Conservation (phyloP, 1,140 invertebrate species). For the Ooceraea biroi region DNA sequence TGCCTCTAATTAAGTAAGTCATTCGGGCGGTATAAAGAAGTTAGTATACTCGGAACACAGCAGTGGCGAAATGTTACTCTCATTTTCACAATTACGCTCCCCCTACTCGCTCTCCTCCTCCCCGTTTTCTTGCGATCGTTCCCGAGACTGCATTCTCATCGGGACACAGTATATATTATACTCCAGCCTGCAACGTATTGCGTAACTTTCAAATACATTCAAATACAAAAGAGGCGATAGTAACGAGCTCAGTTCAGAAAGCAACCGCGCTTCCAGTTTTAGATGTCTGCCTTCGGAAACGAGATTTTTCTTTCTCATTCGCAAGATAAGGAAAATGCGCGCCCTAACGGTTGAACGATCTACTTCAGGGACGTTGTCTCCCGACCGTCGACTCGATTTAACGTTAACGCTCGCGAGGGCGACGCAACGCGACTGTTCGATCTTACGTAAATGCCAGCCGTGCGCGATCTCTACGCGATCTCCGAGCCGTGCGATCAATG, state of each 20-base stretch:
- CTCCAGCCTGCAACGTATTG: neutral
- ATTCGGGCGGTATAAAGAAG: constrained; percentile 33
- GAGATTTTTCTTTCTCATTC: neutral
- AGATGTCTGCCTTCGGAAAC: neutral
- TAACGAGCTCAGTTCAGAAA: neutral
- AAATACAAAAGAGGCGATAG: neutral
- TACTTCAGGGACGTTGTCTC: neutral
- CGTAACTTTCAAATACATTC: neutral
- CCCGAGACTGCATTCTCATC: constrained; percentile 16
- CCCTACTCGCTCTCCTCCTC: neutral
- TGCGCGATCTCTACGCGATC: neutral
- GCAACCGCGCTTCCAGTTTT: neutral
- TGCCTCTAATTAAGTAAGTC: constrained; percentile 78
- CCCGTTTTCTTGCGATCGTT: constrained; percentile 22
- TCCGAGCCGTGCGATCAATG: constrained; percentile 3
- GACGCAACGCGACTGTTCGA: constrained; percentile 1
- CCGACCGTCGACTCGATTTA: too few relatives aligned
- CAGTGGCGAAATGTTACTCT: constrained; percentile 67
- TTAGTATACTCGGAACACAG: constrained; percentile 34
- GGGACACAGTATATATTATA: neutral
- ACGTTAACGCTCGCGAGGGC: too few relatives aligned
- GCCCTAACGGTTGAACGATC: neutral
- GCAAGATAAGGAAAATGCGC: neutral
- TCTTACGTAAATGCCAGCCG: constrained; percentile 13
- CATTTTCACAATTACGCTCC: constrained; percentile 60